A percentile compares a stretch with the other conserved stretches of the same genome.
phyloP scores from a whole-genome alignment of 2,113 vertebrate genomes.

The Tyto alba region DNA sequence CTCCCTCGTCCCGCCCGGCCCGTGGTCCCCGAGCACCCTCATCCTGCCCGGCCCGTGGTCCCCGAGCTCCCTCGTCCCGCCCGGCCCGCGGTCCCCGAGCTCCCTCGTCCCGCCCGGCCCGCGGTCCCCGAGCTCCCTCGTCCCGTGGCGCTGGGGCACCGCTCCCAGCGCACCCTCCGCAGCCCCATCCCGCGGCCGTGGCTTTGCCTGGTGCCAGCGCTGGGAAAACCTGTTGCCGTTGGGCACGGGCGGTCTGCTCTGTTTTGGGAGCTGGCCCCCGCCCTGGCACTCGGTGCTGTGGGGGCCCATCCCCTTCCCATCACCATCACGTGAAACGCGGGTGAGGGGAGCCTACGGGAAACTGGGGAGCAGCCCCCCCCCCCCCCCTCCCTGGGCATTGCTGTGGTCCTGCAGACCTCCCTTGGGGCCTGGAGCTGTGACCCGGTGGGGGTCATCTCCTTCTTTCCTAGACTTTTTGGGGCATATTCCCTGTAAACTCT shows the following conservation, averaged over 20 bases:
- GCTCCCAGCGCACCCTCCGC: not conserved
- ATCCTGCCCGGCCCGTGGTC: too few species aligned
- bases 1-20: too few species aligned
- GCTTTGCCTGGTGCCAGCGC: not conserved
- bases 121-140: not conserved
- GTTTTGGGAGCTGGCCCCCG: too few species aligned
- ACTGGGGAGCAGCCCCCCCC: not conserved
- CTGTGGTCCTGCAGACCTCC: fast-evolving
- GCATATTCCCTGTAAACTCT: not conserved
- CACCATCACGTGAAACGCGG: not conserved
- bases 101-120: too few species aligned
- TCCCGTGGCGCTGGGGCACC: not conserved
- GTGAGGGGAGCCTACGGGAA: not conserved
- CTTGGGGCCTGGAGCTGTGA: fast-evolving
- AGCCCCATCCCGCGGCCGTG: fast-evolving
- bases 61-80: too few species aligned
- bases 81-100: too few species aligned
- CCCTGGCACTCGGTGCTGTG: too few species aligned
- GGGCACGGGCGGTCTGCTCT: not conserved
- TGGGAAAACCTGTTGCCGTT: not conserved
- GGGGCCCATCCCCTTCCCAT: not conserved
- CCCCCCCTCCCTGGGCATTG: too few species aligned
- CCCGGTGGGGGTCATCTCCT: fast-evolving
- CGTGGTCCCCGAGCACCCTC: not conserved
- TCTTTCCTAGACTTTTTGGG: not conserved